These are phyloP conservation scores for Pogonomyrmex californicus DNA, from an alignment of 1,140 invertebrate genomes.

Conservation along the genomic window DNA sequence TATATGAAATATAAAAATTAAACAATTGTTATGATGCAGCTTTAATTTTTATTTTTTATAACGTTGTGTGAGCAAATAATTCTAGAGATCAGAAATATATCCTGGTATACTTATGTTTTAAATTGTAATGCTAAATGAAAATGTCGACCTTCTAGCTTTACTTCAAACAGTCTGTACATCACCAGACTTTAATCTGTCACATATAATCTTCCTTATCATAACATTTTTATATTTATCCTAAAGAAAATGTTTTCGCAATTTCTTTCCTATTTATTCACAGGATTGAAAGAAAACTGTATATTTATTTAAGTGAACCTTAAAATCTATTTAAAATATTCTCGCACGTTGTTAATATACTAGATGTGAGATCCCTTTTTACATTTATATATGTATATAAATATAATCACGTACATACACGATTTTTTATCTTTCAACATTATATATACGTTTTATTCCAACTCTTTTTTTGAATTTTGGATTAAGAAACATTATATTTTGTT, in stretches of 20 bases:
- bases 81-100: background rate
- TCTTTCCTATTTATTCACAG: too few species aligned
- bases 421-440: background rate
- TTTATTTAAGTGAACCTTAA: background rate
- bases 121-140: background rate
- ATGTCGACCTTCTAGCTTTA: background rate
- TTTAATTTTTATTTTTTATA: background rate
- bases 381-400: constrained; percentile 2
- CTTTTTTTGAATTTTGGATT: constrained; percentile 1
- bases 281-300: background rate
- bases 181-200: background rate
- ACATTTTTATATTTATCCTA: background rate
- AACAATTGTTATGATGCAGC: background rate
- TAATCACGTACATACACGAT: background rate
- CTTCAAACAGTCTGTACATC: background rate
- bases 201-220: background rate
- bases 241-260: background rate
- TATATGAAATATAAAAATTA: background rate
- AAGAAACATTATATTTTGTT: constrained; percentile 1
- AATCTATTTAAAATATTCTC: background rate
- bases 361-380: background rate
- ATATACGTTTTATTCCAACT: background rate
- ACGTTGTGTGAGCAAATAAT: background rate
- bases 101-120: background rate
- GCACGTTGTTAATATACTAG: background rate